phyloP scores from a whole-genome alignment of 2,888 invertebrate species.

The Stenodema calcarata region DNA sequence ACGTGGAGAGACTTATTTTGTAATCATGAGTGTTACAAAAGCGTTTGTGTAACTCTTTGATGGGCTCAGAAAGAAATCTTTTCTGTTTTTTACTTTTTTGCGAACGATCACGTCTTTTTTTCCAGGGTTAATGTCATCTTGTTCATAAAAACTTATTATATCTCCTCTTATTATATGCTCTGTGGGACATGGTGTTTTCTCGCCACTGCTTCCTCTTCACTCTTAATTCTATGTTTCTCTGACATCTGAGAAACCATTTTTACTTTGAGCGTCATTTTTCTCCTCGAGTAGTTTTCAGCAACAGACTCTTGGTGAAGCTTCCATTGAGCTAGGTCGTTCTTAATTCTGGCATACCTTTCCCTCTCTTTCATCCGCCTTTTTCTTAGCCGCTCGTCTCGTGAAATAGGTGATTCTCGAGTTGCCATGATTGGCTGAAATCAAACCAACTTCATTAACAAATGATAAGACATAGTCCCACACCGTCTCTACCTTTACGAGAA shows the following conservation, averaged over 20 bases:
- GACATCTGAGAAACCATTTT: slow-evolving; percentile 1
- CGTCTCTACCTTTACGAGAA: too few species aligned
- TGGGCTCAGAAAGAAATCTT: neutral
- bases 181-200: neutral
- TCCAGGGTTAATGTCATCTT: neutral
- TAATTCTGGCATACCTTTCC: neutral
- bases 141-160: neutral
- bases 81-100: neutral
- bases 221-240: neutral
- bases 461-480: too few species aligned
- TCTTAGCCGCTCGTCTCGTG: neutral
- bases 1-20: neutral
- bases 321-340: neutral
- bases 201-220: neutral
- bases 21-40: neutral
- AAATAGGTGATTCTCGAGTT: neutral
- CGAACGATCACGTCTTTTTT: neutral
- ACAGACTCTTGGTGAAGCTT: neutral
- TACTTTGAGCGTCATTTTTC: neutral
- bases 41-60: neutral
- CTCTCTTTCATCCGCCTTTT: neutral
- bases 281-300: neutral
- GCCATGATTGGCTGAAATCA: too few species aligned
- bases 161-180: neutral
- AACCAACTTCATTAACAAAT: too few species aligned